These are phyloP conservation scores for Bolinopsis microptera DNA, from an alignment of 37 sponge, comb jelly and placozoan species.

Conservation along the genomic window DNA sequence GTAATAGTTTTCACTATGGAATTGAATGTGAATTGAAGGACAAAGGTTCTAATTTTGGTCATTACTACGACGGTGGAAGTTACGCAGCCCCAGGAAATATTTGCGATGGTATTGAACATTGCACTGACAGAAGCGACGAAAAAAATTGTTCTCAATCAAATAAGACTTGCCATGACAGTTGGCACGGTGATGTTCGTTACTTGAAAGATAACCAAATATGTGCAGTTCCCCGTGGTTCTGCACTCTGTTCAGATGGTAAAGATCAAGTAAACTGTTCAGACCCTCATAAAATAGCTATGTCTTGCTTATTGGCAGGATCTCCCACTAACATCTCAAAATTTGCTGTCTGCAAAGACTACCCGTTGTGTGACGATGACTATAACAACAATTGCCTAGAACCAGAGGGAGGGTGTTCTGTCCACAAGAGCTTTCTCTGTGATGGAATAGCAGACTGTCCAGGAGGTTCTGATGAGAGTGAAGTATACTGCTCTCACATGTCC, in stretches of 20 bases:
- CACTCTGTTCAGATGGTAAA: background rate
- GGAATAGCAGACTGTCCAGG: background rate
- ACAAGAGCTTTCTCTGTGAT: background rate
- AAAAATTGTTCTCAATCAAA: background rate
- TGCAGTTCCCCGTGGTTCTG: background rate
- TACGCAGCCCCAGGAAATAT: background rate
- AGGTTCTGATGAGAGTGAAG: background rate
- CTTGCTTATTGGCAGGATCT: background rate
- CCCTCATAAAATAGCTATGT: background rate
- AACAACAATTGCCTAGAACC: background rate
- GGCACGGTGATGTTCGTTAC: background rate
- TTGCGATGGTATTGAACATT: background rate
- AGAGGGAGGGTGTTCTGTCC: background rate
- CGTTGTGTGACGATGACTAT: background rate
- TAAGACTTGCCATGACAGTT: background rate
- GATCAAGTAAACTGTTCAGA: constrained; percentile 26
- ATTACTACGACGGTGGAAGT: background rate
- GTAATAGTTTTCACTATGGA: background rate
- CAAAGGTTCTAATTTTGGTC: no score
- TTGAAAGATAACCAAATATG: background rate
- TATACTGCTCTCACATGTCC: background rate
- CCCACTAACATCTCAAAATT: background rate
- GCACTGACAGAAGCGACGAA: background rate
- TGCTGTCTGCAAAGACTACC: background rate
- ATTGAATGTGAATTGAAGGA: background rate